Conservation (phyloP, 2,888 invertebrate species). For the Amphimallon solstitiale region DNA sequence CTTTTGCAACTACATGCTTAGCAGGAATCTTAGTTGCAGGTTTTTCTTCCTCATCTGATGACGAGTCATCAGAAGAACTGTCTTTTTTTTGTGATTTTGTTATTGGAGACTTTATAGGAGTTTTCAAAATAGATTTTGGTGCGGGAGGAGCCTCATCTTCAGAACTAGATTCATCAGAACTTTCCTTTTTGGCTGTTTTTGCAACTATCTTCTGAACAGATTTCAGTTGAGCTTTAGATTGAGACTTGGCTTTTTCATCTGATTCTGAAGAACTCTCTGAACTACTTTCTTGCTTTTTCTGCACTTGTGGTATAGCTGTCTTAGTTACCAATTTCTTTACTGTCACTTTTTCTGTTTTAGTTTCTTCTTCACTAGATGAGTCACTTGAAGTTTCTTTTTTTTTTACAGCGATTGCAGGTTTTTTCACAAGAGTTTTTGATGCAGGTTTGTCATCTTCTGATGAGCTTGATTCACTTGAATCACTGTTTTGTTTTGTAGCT, state of each 20-base stretch:
- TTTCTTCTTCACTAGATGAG: conserved; percentile 47
- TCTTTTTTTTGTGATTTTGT: conserved; percentile 38
- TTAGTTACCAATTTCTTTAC: conserved; percentile 16
- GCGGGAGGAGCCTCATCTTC: conserved; percentile 53
- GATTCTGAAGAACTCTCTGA: conserved; percentile 55
- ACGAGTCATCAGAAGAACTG: conserved; percentile 43
- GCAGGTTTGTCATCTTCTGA: conserved; percentile 52
- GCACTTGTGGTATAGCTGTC: conserved; percentile 35
- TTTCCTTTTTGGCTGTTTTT: conserved; percentile 36
- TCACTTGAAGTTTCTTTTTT: conserved; percentile 47
- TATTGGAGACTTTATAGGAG: neutral
- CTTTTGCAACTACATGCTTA: conserved; percentile 26
- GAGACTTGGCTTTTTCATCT: conserved; percentile 48
- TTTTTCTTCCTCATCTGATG: conserved; percentile 42
- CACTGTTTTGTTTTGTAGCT: conserved; percentile 18
- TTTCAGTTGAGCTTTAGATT: conserved; percentile 44
- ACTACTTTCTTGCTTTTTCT: conserved; percentile 48
- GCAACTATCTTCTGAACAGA: neutral
- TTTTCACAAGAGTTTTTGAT: conserved; percentile 12
- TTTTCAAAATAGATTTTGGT: conserved; percentile 24
- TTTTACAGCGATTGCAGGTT: conserved; percentile 25
- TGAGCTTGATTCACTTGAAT: conserved; percentile 52
- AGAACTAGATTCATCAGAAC: conserved; percentile 52
- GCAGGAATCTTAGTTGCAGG: conserved; percentile 31
- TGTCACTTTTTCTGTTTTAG: conserved; percentile 1